Base-by-base conservation (phyloP, 2,113 vertebrate genomes). In the Carassius gibelio region DNA sequence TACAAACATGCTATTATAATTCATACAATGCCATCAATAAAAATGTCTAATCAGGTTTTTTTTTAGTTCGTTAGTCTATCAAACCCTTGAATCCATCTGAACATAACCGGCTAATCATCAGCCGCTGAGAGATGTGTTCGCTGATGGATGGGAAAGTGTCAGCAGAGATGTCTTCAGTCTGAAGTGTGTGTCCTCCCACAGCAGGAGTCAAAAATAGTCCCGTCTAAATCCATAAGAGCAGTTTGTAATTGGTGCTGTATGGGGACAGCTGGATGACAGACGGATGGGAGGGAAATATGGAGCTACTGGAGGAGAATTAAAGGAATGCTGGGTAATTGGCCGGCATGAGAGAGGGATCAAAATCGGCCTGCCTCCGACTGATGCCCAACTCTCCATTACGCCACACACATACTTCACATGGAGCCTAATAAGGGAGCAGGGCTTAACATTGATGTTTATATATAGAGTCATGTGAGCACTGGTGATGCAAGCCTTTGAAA, bases 291-390 rank as follows among this genome's bases (percentile, higher is more conserved):
- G 78, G 48, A 68, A 21, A 62, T 42, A 9, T 26, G 59, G 72
- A 84, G 62, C 30, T 82, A 69, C 34, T 69, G 57, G 75, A 81
- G 74, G 23, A 62, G 79, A 85, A 78, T 85, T 57, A 85, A 85
- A 77, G 72, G 75, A 75, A 81, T 79, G 26, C 21, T 52, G 71
- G 85, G 66, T 52, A 85, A 85, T 42, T 72, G 72, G 55, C 26
- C 64, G 74, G 21, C 17, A 26, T 85, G 61, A 45, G 71, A 85
- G 64, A 78, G 45, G 55, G 79, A 83, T 84, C 55, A 84, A 80
- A 84, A 68, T 87, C 82, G n/a, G 75, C 52, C 42, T 74, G 42
- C 55, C 55, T 79, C 38, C 23, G 50, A 50, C 79, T 13, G 66
- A 55, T 87, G 81, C 75, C 81, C 78, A 84, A 84, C 57, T 62